phyloP scores from a whole-genome alignment of 2,888 invertebrate species.

The Tenthredo amoena region DNA sequence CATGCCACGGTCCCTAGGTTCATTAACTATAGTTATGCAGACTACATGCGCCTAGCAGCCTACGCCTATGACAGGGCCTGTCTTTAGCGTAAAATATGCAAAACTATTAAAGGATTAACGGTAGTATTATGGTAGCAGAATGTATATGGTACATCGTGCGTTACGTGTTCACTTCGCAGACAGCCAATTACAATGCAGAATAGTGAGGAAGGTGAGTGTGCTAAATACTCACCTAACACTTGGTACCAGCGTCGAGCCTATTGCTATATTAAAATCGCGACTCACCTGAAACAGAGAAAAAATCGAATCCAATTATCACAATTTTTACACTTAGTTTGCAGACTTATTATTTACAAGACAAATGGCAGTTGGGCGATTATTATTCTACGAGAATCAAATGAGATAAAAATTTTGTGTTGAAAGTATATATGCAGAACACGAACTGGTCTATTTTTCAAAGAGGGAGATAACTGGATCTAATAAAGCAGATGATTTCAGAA shows the following conservation, averaged over 20 bases:
- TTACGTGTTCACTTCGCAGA: constrained; percentile 17
- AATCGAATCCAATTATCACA: constrained; percentile 53
- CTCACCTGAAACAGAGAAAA: constrained; percentile 59
- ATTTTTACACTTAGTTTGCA: constrained; percentile 47
- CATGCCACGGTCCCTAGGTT: constrained; percentile 17
- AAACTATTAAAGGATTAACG: constrained; percentile 54
- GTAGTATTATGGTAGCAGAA: constrained; percentile 51
- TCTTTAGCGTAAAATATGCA: constrained; percentile 53
- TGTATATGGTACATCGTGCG: constrained; percentile 3
- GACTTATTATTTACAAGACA: not conserved
- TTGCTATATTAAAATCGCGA: constrained; percentile 45
- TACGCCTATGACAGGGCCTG: constrained; percentile 15
- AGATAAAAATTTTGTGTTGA: not conserved
- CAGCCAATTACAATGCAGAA: constrained; percentile 43
- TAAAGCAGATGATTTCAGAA: not conserved
- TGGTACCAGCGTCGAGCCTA: not conserved
- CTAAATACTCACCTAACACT: constrained; percentile 52
- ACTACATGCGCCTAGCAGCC: constrained; percentile 13
- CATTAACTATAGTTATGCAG: constrained; percentile 21
- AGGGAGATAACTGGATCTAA: constrained; percentile 4
- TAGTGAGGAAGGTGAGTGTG: constrained; percentile 30
- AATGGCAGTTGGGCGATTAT: not conserved
- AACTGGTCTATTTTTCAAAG: not conserved
- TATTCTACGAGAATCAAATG: constrained; percentile 16
- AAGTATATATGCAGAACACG: not conserved